These are phyloP conservation scores for Cynoglossus semilaevis DNA, from an alignment of 2,113 vertebrate species.

Conservation along the genomic window DNA sequence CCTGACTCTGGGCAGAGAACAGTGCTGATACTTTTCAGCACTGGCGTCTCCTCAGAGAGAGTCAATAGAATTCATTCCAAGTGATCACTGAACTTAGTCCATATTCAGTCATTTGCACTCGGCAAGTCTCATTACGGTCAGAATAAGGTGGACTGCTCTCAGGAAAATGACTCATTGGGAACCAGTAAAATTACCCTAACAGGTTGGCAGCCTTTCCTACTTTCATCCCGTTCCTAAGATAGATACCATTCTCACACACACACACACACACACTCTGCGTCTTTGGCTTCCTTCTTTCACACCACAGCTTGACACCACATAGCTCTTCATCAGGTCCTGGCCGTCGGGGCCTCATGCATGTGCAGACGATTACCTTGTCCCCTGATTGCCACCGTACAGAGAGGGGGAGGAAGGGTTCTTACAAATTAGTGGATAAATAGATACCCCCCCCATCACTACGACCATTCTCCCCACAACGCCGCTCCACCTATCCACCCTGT, in stretches of 20 bases:
- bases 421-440: conserved; percentile 99
- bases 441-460: conserved; percentile 85
- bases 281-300: conserved; percentile 17
- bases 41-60: background rate
- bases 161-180: conserved; percentile 24
- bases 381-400: conserved; percentile 97
- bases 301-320: conserved; percentile 74
- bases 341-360: conserved; percentile 81
- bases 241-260: conserved; percentile 9
- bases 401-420: conserved; percentile 74
- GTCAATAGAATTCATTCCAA: background rate
- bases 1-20: too few relatives aligned
- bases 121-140: conserved; percentile 7
- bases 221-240: too few relatives aligned
- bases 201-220: conserved; percentile 27
- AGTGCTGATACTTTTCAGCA: background rate
- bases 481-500: conserved; percentile 90
- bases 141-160: conserved; percentile 7
- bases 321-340: conserved; percentile 97
- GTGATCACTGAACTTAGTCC: conserved; percentile 1
- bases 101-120: conserved; percentile 3
- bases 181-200: conserved; percentile 18
- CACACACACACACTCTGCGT: conserved; percentile 2
- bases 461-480: conserved; percentile 74
- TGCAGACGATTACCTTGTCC: conserved; percentile 93